Conservation (phyloP, 2,888 invertebrate genomes). For the Drosophila pseudotakahashii region DNA sequence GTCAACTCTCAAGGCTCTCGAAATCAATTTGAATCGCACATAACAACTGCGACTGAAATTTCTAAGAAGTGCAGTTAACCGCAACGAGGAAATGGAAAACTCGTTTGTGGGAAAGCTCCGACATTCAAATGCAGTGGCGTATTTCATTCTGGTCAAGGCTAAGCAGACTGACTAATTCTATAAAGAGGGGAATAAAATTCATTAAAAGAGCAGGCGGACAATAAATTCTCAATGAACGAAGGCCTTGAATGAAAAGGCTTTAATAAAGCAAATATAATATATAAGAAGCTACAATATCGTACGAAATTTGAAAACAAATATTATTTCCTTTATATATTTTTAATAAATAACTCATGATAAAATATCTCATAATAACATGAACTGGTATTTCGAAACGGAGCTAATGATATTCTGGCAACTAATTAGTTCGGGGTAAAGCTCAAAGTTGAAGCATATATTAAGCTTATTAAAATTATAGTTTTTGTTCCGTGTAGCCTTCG, state of each 20-base stretch:
- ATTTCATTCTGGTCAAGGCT: slow-evolving; percentile 27
- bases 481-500: slow-evolving; percentile 24
- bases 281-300: background rate
- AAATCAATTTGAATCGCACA: slow-evolving; percentile 48
- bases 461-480: slow-evolving; percentile 7
- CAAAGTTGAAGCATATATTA: slow-evolving; percentile 9
- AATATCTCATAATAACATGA: too few species aligned
- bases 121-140: slow-evolving; percentile 23
- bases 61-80: slow-evolving; percentile 39
- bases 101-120: slow-evolving; percentile 3
- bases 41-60: slow-evolving; percentile 36
- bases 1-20: slow-evolving; percentile 42
- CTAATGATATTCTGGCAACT: background rate
- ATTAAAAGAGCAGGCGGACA: background rate
- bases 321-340: too few species aligned
- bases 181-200: background rate
- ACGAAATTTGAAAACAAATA: too few species aligned
- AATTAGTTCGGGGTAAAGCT: background rate
- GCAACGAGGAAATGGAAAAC: slow-evolving; percentile 23
- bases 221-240: background rate
- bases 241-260: background rate
- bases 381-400: too few species aligned
- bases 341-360: too few species aligned
- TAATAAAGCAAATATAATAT: background rate
- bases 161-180: slow-evolving; percentile 6